Percentiles rank a stretch among this genome's conserved stretches.
Evolutionary conservation across 2,888 invertebrate species (phyloP).

Genomic region (Leptopilina drosophilae): DNA sequence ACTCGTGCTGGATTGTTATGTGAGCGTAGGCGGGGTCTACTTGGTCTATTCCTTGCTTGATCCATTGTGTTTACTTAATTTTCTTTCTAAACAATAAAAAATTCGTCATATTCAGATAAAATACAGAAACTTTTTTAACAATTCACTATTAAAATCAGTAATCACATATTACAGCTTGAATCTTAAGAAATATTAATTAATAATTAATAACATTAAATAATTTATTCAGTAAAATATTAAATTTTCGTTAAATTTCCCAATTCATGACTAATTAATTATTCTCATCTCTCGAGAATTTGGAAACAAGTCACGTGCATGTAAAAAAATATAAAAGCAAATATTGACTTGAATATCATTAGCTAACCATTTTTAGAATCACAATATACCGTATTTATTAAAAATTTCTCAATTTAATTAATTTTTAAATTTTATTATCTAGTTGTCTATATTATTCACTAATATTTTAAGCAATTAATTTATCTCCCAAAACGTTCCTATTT

Average conservation of each 20-base stretch:
- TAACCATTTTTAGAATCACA: not conserved
- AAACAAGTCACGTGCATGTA: no score
- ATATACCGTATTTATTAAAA: not conserved
- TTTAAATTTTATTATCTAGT: not conserved
- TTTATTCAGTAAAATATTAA: no score
- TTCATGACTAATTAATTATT: no score
- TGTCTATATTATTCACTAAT: not conserved
- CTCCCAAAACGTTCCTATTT: not conserved
- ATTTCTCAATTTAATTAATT: not conserved
- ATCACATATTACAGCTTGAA: no score
- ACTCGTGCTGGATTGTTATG: constrained; percentile 84
- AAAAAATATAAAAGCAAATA: constrained; percentile 2
- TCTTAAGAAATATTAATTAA: no score
- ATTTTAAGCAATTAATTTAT: not conserved
- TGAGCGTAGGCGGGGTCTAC: constrained; percentile 73
- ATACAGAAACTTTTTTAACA: not conserved
- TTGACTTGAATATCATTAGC: not conserved
- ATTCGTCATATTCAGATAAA: constrained; percentile 3
- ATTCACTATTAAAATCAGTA: no score
- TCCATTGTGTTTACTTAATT: constrained; percentile 65
- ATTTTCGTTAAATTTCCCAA: no score
- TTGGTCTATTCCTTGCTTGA: constrained; percentile 72
- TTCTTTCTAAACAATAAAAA: not conserved
- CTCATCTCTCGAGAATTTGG: no score
- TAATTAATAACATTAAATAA: no score